Evolutionary conservation across 2,797 vertebrate genomes (phyloP).

Genomic region (Gymnothorax reevesii): DNA sequence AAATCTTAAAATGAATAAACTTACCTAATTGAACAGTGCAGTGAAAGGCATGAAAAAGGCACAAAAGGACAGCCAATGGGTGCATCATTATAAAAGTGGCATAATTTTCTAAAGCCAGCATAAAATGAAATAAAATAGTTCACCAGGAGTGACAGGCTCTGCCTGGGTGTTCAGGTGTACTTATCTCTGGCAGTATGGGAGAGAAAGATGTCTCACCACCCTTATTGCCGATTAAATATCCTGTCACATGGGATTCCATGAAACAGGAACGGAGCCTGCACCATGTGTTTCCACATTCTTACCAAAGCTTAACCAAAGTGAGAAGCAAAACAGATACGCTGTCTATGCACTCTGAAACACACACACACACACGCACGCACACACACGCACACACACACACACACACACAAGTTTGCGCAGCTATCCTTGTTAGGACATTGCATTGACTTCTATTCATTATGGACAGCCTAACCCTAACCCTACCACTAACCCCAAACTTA

Average conservation of each 20-base stretch:
- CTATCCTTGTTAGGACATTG: no score
- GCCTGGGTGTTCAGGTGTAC: constrained; percentile 52
- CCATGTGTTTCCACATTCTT: constrained; percentile 72
- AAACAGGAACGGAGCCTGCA: constrained; percentile 80
- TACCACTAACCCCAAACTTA: no score
- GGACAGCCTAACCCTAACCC: no score
- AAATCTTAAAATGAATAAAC: constrained; percentile 41
- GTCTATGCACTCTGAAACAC: not conserved
- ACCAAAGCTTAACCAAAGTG: not conserved
- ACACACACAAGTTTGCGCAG: no score
- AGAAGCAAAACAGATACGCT: constrained; percentile 26
- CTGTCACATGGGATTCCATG: constrained; percentile 84
- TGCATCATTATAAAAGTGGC: constrained; percentile 57
- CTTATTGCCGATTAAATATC: constrained; percentile 80
- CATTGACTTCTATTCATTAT: no score
- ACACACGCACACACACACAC: not conserved
- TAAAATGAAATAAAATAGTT: constrained; percentile 41
- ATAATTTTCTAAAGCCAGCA: constrained; percentile 38
- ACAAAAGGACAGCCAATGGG: constrained; percentile 63
- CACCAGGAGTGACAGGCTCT: constrained; percentile 17
- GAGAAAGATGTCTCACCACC: constrained; percentile 65
- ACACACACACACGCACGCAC: not conserved
- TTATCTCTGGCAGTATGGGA: constrained; percentile 50
- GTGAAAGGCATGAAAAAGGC: constrained; percentile 59
- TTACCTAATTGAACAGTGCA: constrained; percentile 66